Conservation (phyloP, 2,888 invertebrate species). For the Pristionchus arcanus region DNA sequence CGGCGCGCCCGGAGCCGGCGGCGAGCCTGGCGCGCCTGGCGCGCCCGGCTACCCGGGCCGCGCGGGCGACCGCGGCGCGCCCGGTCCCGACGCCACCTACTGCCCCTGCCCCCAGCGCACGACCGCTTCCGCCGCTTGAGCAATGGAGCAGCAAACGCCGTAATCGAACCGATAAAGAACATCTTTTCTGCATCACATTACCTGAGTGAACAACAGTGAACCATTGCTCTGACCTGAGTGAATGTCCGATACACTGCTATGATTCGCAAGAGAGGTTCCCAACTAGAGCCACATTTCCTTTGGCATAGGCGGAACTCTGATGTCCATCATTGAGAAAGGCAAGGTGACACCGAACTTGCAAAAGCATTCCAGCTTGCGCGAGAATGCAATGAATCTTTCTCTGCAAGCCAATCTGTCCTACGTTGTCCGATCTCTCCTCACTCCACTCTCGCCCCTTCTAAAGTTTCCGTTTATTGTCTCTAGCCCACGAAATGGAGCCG, state of each 20-base stretch:
- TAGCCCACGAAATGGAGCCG: neutral
- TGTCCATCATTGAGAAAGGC: neutral
- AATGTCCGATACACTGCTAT: too few species aligned
- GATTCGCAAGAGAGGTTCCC: too few species aligned
- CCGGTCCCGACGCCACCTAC: slow-evolving; percentile 53
- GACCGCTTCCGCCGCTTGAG: neutral
- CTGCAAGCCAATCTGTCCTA: neutral
- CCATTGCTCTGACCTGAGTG: too few species aligned
- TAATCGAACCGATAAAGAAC: slow-evolving; percentile 31
- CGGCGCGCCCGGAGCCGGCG: slow-evolving; percentile 20
- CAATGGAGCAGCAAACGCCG: neutral
- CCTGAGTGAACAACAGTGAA: too few species aligned
- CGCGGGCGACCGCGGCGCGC: slow-evolving; percentile 36
- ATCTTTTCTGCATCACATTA: neutral
- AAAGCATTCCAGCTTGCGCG: neutral
- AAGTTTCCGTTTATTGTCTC: neutral
- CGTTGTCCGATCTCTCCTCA: neutral
- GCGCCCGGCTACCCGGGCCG: slow-evolving; percentile 51
- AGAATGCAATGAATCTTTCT: neutral
- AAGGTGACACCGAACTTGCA: neutral
- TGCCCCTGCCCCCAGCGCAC: slow-evolving; percentile 54
- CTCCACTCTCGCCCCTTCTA: neutral
- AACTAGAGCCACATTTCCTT: too few species aligned
- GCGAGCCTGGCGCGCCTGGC: slow-evolving; percentile 45
- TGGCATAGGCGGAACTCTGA: neutral